Conservation (phyloP, 2,888 invertebrate genomes). For the Rosalia funebris region DNA sequence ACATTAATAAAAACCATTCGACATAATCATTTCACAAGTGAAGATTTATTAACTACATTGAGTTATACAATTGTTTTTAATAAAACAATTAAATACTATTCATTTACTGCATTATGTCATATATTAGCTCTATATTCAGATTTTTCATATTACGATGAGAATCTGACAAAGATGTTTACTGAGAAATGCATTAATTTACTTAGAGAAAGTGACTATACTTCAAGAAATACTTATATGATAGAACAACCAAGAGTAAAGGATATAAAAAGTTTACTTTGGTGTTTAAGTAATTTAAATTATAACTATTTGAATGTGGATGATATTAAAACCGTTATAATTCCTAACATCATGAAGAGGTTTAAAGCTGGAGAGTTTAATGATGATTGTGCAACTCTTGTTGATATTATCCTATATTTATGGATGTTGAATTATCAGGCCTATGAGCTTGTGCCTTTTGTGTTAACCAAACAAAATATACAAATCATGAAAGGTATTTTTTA, state of each 20-base stretch:
- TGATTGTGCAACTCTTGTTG: constrained; percentile 54
- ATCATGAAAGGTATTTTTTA: constrained; percentile 41
- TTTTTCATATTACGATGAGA: constrained; percentile 57
- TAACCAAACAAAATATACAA: constrained; percentile 45
- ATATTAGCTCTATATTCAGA: constrained; percentile 63
- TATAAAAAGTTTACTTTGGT: constrained; percentile 64
- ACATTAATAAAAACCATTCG: constrained; percentile 63
- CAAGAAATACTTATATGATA: constrained; percentile 41
- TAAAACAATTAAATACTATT: constrained; percentile 55
- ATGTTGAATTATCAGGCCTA: constrained; percentile 58
- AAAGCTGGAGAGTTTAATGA: constrained; percentile 49
- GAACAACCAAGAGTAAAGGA: constrained; percentile 61
- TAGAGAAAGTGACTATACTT: constrained; percentile 41
- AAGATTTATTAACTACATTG: constrained; percentile 59
- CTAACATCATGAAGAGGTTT: constrained; percentile 52
- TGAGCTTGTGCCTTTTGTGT: constrained; percentile 52
- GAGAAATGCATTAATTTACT: constrained; percentile 52
- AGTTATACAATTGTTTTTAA: constrained; percentile 59
- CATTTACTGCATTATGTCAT: constrained; percentile 60
- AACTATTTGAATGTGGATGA: constrained; percentile 44
- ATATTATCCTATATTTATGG: constrained; percentile 62
- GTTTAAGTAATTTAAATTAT: constrained; percentile 56
- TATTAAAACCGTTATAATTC: constrained; percentile 53
- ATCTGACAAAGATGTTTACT: constrained; percentile 54
- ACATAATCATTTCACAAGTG: constrained; percentile 58